These are phyloP conservation scores for Malurus melanocephalus DNA, from an alignment of 2,113 vertebrate genomes.

Conservation along the genomic window DNA sequence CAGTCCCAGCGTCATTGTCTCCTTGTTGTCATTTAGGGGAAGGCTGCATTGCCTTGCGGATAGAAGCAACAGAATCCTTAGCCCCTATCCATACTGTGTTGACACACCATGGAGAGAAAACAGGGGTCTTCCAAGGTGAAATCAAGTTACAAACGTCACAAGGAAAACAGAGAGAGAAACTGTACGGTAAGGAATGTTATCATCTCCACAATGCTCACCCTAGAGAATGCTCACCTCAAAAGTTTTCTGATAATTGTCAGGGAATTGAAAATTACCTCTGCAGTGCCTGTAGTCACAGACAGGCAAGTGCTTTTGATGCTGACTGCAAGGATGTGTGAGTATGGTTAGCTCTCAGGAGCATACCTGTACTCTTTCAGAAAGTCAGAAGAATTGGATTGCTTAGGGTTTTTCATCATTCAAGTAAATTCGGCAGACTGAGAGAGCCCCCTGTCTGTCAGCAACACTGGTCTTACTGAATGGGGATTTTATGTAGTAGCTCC, in stretches of 20 bases:
- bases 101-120: slow-evolving; percentile 92
- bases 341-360: background rate
- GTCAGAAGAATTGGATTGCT: background rate
- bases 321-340: background rate
- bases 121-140: slow-evolving; percentile 83
- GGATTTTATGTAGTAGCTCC: background rate
- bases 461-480: background rate
- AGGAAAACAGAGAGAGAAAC: slow-evolving; percentile 89
- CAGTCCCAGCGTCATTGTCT: background rate
- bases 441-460: slow-evolving; percentile 41
- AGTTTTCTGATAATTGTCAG: background rate
- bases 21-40: slow-evolving; percentile 76
- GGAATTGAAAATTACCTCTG: background rate
- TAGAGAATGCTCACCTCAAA: background rate
- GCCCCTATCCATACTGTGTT: slow-evolving; percentile 81
- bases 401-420: background rate
- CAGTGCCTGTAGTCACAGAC: background rate
- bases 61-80: slow-evolving; percentile 79
- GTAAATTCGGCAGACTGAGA: slow-evolving; percentile 1
- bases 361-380: background rate
- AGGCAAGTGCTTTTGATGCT: background rate
- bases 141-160: slow-evolving; percentile 88
- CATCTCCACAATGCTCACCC: background rate
- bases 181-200: slow-evolving; percentile 81
- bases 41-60: slow-evolving; percentile 90